These are phyloP conservation scores for Physella acuta DNA, from an alignment of 1,140 invertebrate species.

Conservation along the genomic window DNA sequence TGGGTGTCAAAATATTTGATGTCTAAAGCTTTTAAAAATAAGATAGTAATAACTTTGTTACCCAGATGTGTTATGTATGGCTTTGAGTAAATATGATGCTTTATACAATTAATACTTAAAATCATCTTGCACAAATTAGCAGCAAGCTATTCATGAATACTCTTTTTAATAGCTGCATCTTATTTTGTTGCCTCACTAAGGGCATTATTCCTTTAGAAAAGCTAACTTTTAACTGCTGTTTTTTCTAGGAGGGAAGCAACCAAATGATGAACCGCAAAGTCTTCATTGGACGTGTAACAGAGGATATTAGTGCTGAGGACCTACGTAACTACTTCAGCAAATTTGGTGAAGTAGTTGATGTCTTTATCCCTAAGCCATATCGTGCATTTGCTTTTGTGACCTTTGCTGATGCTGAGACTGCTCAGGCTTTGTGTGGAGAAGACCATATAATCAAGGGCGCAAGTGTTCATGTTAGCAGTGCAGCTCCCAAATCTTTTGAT, in stretches of 20 bases:
- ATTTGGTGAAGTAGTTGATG: conserved; percentile 62
- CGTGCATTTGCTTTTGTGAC: conserved; percentile 64
- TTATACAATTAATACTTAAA: too few species aligned
- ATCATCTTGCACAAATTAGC: too few species aligned
- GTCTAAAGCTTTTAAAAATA: too few species aligned
- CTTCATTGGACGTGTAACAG: conserved; percentile 62
- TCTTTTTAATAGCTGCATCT: neutral
- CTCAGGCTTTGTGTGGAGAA: conserved; percentile 89
- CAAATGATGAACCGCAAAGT: conserved; percentile 58
- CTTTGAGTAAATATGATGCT: too few species aligned
- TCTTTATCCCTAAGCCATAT: conserved; percentile 64
- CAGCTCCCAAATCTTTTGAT: conserved; percentile 75
- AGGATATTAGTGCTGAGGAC: conserved; percentile 59
- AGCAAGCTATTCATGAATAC: neutral
- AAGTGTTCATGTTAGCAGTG: conserved; percentile 93
- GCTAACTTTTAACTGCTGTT: too few species aligned
- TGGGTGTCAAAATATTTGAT: too few species aligned
- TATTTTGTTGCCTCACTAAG: too few species aligned
- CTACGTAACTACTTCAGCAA: conserved; percentile 60
- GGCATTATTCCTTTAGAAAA: too few species aligned
- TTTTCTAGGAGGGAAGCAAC: conserved; percentile 48
- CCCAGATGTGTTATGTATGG: too few species aligned
- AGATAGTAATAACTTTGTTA: too few species aligned
- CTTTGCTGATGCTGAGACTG: conserved; percentile 69
- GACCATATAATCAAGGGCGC: conserved; percentile 96